Evolutionary conservation across 2,113 vertebrate genomes (phyloP).

Genomic region (Sigmodon hispidus): DNA sequence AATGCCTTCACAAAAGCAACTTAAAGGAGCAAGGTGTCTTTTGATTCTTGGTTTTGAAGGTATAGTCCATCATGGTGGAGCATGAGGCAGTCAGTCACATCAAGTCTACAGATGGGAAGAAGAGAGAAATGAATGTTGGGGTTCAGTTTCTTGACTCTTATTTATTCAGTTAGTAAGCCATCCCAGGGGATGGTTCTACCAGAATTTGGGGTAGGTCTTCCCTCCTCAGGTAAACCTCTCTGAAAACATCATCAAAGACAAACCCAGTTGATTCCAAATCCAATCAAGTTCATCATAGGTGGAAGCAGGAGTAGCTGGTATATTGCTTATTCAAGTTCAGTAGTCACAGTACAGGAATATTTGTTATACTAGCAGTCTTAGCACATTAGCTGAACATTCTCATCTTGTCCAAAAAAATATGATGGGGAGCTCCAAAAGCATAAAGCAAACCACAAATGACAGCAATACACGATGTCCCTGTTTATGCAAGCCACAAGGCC

Average conservation of each 20-base stretch:
- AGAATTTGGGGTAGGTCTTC: not conserved
- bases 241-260: not conserved
- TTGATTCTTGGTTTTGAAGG: not conserved
- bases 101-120: not conserved
- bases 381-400: not conserved
- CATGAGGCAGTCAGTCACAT: too few relatives aligned
- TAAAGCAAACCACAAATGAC: conserved; percentile 28
- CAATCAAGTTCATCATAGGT: too few relatives aligned
- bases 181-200: too few relatives aligned
- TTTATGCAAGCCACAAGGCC: conserved; percentile 29
- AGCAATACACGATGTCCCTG: not conserved
- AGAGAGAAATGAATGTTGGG: not conserved
- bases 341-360: conserved; percentile 55
- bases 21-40: not conserved
- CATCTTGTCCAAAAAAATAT: conserved; percentile 29
- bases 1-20: not conserved
- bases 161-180: too few relatives aligned
- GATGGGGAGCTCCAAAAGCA: conserved; percentile 39
- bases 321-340: conserved; percentile 41
- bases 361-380: conserved; percentile 57
- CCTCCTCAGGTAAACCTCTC: not conserved
- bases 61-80: too few relatives aligned
- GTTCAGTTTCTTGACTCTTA: not conserved
- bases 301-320: not conserved
- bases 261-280: not conserved